phyloP scores from a whole-genome alignment of 2,888 invertebrate species.

The Ditylenchus weischeri region DNA sequence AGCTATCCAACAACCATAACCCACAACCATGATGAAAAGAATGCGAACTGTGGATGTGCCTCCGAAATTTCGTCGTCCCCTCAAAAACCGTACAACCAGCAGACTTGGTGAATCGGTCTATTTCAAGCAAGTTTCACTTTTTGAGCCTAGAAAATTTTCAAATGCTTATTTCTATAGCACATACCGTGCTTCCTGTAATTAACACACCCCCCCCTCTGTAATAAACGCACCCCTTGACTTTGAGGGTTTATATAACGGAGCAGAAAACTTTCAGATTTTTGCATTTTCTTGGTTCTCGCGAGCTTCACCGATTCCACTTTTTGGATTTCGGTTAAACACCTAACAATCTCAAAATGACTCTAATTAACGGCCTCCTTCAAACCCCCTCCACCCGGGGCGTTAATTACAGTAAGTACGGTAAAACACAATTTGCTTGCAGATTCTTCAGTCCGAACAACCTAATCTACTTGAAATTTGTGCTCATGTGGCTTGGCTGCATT shows the following conservation, averaged over 20 bases:
- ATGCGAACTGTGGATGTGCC: conserved; percentile 43
- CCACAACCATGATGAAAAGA: conserved; percentile 45
- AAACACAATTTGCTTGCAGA: conserved; percentile 16
- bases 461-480: conserved; percentile 41
- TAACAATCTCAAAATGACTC: too few relatives aligned
- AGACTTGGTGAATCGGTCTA: conserved; percentile 41
- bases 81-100: conserved; percentile 31
- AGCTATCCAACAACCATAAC: not conserved
- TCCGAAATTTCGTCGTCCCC: conserved; percentile 45
- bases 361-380: too few relatives aligned
- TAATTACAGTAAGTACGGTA: too few relatives aligned
- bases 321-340: too few relatives aligned
- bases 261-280: too few relatives aligned
- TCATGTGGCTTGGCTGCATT: conserved; percentile 46
- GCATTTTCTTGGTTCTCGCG: too few relatives aligned
- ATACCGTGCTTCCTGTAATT: too few relatives aligned
- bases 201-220: too few relatives aligned
- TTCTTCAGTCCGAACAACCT: conserved; percentile 37
- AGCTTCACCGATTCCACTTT: too few relatives aligned
- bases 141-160: not conserved
- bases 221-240: too few relatives aligned
- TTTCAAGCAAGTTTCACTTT: conserved; percentile 31
- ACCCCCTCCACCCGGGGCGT: too few relatives aligned
- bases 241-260: too few relatives aligned
- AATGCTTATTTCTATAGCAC: conserved; percentile 14